A percentile compares a stretch with the other conserved stretches of the same genome.
Evolutionary conservation across 64 coral and sea anemone genomes (phyloP).

Genomic region (Trachythela sp.): DNA sequence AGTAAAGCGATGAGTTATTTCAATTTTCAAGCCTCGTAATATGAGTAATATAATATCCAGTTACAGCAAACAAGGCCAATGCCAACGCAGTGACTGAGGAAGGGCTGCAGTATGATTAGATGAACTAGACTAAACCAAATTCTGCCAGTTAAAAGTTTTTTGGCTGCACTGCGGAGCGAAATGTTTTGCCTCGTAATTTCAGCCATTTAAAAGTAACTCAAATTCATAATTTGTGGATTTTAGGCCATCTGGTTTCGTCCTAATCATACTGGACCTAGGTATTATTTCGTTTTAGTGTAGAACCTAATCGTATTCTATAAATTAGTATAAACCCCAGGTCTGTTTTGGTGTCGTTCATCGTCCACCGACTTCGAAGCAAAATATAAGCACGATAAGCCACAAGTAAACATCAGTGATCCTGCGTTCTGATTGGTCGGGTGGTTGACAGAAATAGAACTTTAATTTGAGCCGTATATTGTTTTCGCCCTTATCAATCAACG

Average conservation of each 20-base stretch:
- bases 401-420: neutral
- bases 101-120: neutral
- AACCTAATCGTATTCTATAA: neutral
- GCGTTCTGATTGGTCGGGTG: neutral
- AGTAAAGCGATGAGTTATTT: neutral
- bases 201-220: too few species aligned
- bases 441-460: conserved; percentile 8
- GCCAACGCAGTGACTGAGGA: neutral
- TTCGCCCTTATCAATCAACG: conserved; percentile 2
- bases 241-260: neutral
- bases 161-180: too few species aligned
- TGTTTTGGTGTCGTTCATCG: neutral
- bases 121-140: too few species aligned
- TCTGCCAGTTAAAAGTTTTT: too few species aligned
- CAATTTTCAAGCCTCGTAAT: neutral
- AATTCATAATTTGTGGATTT: neutral
- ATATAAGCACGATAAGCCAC: neutral
- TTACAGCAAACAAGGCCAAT: neutral
- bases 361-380: neutral
- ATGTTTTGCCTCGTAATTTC: too few species aligned
- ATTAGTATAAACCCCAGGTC: neutral
- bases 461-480: neutral
- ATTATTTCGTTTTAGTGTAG: neutral
- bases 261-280: neutral
- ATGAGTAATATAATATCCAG: neutral